Base-by-base conservation (phyloP, 1,140 invertebrate genomes). In the Marisa cornuarietis region DNA sequence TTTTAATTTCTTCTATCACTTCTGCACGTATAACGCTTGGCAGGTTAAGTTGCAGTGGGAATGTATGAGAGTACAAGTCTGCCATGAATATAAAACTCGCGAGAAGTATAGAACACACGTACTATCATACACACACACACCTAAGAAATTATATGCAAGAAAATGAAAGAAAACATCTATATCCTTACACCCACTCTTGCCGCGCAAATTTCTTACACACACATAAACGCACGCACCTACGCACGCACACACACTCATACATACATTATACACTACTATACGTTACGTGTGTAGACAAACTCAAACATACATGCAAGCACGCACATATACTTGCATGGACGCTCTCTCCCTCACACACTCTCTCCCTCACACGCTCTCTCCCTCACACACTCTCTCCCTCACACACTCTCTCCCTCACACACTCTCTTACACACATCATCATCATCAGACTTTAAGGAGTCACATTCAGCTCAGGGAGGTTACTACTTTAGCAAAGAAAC, bases 301-400 rank as follows among this genome's bases (percentile, higher is more conserved):
- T 26, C 1, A n/a, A 31, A 42, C 69, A 42, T 51, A 71, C 69
- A 71, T 42, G 31, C 0, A 42, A n/a, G n/a, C n/a, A n/a, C n/a
- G n/a, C n/a, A n/a, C n/a, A n/a, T n/a, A n/a, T n/a, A n/a, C n/a
- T n/a, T 42, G 31, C 31, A 42, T 42, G 31, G 31, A 42, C 31
- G 31, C 69, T 42, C 69, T 51, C 69, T 51, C 69, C 51, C 11
- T 42, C 69, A 71, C 69, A 71, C 69, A 71, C 69, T 42, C 69
- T 51, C 69, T 51, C 69, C 51, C 11, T 42, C 69, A 71, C 69
- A 42, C 31, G 31, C 69, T 42, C 69, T 51, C 69, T 51, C 69
- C 51, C 11, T 42, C 69, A 71, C 69, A 71, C 69, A 71, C n/a
- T n/a, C n/a, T n/a, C n/a, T n/a, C n/a, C n/a, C n/a, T n/a, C n/a